A percentile compares a stretch with the other conserved stretches of the same genome.
These are phyloP conservation scores for Petrophora chlorosata DNA, from an alignment of 2,888 invertebrate genomes.

Conservation along the genomic window DNA sequence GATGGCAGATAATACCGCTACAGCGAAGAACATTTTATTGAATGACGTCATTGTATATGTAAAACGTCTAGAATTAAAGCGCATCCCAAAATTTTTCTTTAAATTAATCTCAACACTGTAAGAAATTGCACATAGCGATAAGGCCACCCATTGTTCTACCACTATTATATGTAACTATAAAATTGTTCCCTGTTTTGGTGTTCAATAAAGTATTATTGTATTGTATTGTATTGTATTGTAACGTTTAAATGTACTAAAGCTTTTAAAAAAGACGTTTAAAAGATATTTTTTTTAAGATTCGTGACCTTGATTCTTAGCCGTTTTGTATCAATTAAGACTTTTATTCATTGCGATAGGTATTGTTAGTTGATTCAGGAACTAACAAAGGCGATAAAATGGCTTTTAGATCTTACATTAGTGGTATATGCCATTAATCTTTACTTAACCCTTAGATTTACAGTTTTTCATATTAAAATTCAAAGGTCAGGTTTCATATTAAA, in stretches of 20 bases:
- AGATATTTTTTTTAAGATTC: too few species aligned
- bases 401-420: slow-evolving; percentile 9
- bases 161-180: too few species aligned
- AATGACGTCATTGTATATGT: slow-evolving; percentile 49
- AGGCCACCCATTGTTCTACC: too few species aligned
- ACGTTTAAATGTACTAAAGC: too few species aligned
- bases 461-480: background rate
- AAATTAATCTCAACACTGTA: too few species aligned
- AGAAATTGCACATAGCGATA: too few species aligned
- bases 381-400: slow-evolving; percentile 13
- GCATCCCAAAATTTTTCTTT: too few species aligned
- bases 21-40: slow-evolving; percentile 34
- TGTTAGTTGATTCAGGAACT: background rate
- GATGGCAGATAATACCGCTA: slow-evolving; percentile 47
- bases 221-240: too few species aligned
- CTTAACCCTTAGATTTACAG: slow-evolving; percentile 3
- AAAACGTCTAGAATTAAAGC: too few species aligned
- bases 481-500: slow-evolving; percentile 4
- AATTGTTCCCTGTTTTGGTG: too few species aligned
- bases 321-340: background rate
- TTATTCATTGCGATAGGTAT: background rate
- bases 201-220: too few species aligned
- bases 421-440: slow-evolving; percentile 3
- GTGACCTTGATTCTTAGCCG: too few species aligned
- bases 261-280: background rate